Base-by-base conservation (phyloP, 92 coral and sea anemone species). In the Zoanthus gigantus region DNA sequence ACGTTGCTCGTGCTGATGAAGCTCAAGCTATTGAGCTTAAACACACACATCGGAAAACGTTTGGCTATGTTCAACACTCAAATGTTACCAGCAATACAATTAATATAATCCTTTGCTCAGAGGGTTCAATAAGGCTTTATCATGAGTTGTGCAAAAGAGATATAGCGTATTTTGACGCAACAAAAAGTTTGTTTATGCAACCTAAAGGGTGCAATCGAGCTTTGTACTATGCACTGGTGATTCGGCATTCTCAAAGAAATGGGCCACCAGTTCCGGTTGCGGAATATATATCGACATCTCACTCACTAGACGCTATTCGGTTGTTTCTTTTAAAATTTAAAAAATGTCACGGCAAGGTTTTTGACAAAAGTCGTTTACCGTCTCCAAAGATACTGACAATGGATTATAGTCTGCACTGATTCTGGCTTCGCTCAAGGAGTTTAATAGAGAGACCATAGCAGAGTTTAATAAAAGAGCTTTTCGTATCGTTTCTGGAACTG, bases 191-290 rank as follows among this genome's bases (percentile, higher is more conserved):
- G 42, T 37, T 63, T 12, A 23, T 84, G 18, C 53, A 68, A 12
- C 76, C 79, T n/a, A 56, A 48, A 17, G 74, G 72, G 15, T 56
- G 60, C 4, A 28, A 37, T 18, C 79, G 75, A 7, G 13, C 37
- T 6, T 23, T 84, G n/a, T 84, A 84, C 44, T 84, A 84, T 54
- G 81, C 88, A 9, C 52, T 84, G 8, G 88, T 84, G 28, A 72
- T 84, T 1, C 17, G 28, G 23, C 44, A 72, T 7, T 81, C 82
- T 44, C 29, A 12, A 42, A 9, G 4, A 74, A 16, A 37, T 30
- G 23, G 28, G 11, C 88, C 88, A 17, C 88, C 88, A 4, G 31
- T 72, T 28, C 80, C 82, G 32, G 80, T 84, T 1, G 88, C 82
- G 13, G 82, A 84, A 44, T 32, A 52, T 31, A 28, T 84, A 12